phyloP scores from a whole-genome alignment of 1,140 invertebrate species.

The Sarcophaga peregrina region DNA sequence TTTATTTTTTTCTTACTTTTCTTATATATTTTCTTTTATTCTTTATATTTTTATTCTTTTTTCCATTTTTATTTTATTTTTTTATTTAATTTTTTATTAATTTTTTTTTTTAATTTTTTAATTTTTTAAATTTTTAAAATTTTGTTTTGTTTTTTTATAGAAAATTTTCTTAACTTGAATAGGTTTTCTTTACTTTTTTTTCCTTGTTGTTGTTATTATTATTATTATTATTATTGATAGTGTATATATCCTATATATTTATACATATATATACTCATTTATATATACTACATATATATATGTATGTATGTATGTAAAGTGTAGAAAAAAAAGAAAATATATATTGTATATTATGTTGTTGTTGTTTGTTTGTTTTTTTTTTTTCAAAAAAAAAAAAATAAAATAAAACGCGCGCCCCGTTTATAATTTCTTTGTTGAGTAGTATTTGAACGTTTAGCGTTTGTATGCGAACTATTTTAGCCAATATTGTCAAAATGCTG shows the following conservation, averaged over 20 bases:
- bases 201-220: not conserved
- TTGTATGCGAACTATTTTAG: conserved; percentile 41
- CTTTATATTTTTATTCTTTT: not conserved
- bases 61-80: not conserved
- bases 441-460: conserved; percentile 42
- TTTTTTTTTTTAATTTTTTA: not conserved
- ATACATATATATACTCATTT: not conserved
- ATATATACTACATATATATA: conserved; percentile 33
- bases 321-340: conserved; percentile 41
- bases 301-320: conserved; percentile 42
- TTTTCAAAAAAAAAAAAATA: not conserved
- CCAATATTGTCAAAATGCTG: conserved; percentile 33
- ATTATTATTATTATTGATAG: not conserved
- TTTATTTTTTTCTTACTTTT: not conserved
- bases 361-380: not conserved
- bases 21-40: not conserved
- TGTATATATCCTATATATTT: conserved; percentile 7
- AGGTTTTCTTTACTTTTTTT: conserved; percentile 19
- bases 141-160: conserved; percentile 31
- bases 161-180: conserved; percentile 24
- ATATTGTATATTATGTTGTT: conserved; percentile 41
- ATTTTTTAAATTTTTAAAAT: conserved; percentile 8
- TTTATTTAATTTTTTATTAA: no score
- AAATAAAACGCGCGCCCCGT: conserved; percentile 32
- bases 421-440: conserved; percentile 8